Conservation (phyloP, 2,113 vertebrate species). For the Lepisosteus oculatus region DNA sequence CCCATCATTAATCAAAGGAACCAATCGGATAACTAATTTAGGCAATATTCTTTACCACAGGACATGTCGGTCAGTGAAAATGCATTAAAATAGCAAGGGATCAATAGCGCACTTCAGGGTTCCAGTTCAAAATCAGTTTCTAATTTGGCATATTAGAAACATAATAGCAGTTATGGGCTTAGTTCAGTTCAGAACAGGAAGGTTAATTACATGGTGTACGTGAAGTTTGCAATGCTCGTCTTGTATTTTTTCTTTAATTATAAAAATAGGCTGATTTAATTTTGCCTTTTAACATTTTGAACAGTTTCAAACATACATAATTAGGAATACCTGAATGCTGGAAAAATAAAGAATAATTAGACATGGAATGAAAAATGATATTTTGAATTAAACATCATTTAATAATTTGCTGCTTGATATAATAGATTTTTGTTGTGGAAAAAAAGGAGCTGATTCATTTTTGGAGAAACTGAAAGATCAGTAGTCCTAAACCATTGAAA, state of each 20-base stretch:
- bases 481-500: too few relatives aligned
- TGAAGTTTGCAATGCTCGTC: slow-evolving; percentile 44
- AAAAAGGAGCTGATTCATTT: too few relatives aligned
- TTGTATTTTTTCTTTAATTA: slow-evolving; percentile 50
- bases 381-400: too few relatives aligned
- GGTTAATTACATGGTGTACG: slow-evolving; percentile 52
- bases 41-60: slow-evolving; percentile 86
- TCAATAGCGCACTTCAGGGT: slow-evolving; percentile 78
- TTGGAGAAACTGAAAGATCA: too few relatives aligned
- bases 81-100: slow-evolving; percentile 76
- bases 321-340: background rate
- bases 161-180: slow-evolving; percentile 46
- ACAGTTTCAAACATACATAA: slow-evolving; percentile 22
- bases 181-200: slow-evolving; percentile 42
- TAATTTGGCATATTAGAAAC: slow-evolving; percentile 57
- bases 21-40: slow-evolving; percentile 93
- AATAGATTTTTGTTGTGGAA: too few relatives aligned
- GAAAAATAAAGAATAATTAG: too few relatives aligned
- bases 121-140: slow-evolving; percentile 52
- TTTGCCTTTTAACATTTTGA: slow-evolving; percentile 6
- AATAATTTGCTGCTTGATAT: too few relatives aligned
- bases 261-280: slow-evolving; percentile 33
- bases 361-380: background rate
- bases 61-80: slow-evolving; percentile 83
- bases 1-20: slow-evolving; percentile 86